These are phyloP conservation scores for Cosmia trapezina DNA, from an alignment of 2,888 invertebrate genomes.

Conservation along the genomic window DNA sequence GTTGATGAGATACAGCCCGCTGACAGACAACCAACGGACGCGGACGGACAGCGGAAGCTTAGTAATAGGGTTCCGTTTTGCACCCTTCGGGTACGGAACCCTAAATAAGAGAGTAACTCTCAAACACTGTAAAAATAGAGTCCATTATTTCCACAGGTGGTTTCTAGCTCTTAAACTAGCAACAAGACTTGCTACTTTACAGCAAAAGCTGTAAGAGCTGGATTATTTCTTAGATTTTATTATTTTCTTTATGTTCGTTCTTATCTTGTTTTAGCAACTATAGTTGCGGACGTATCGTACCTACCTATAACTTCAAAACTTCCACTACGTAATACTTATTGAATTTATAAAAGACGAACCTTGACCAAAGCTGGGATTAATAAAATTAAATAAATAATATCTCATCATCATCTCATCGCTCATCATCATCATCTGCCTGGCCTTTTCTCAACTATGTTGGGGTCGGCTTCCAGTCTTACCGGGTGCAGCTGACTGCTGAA, in stretches of 20 bases:
- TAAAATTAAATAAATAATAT: background rate
- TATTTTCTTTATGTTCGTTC: slow-evolving; percentile 22
- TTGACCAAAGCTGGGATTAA: background rate
- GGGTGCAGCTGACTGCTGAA: no score
- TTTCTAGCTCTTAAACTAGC: slow-evolving; percentile 35
- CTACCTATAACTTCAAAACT: no score
- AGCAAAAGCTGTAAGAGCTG: slow-evolving; percentile 22
- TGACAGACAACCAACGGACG: no score
- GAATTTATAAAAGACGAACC: background rate
- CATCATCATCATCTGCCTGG: no score
- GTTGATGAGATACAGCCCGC: no score
- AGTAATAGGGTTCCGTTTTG: no score
- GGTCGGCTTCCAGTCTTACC: no score
- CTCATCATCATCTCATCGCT: no score
- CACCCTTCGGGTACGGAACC: no score
- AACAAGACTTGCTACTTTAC: slow-evolving; percentile 53
- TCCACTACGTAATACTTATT: background rate
- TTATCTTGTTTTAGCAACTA: slow-evolving; percentile 8
- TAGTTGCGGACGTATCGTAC: background rate
- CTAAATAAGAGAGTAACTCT: background rate
- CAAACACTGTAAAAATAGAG: slow-evolving; percentile 21
- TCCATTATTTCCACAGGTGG: slow-evolving; percentile 49
- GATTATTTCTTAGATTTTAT: slow-evolving; percentile 40
- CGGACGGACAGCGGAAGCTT: no score
- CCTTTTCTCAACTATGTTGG: no score